These are phyloP conservation scores for Sussaba pulchella DNA, from an alignment of 2,888 invertebrate species.

Conservation along the genomic window DNA sequence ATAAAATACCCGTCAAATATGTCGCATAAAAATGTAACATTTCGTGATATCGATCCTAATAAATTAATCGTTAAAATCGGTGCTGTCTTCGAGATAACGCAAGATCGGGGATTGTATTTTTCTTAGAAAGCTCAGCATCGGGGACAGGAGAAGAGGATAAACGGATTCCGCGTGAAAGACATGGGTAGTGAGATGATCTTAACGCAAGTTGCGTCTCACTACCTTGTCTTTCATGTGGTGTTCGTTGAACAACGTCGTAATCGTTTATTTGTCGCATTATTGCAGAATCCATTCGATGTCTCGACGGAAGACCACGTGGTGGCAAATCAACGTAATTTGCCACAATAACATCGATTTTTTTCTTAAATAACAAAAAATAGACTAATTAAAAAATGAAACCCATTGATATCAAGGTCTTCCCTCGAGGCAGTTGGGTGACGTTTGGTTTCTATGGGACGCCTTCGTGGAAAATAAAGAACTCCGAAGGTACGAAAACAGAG, in stretches of 20 bases:
- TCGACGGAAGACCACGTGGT: not conserved
- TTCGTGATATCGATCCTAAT: too few species aligned
- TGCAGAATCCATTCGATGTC: not conserved
- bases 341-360: too few species aligned
- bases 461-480: conserved; percentile 31
- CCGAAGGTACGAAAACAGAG: conserved; percentile 21
- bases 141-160: conserved; percentile 27
- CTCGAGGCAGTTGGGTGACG: not conserved
- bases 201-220: conserved; percentile 92
- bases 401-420: not conserved
- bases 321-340: too few species aligned
- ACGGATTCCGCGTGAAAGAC: conserved; percentile 94
- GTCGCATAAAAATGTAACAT: conserved; percentile 15
- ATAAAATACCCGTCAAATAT: too few species aligned
- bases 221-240: conserved; percentile 99
- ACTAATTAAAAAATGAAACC: not conserved
- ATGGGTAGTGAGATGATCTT: conserved; percentile 98
- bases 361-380: not conserved
- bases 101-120: too few species aligned
- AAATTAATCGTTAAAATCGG: too few species aligned
- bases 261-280: conserved; percentile 16
- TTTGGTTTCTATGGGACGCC: conserved; percentile 50
- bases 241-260: conserved; percentile 79
- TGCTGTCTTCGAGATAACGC: too few species aligned
- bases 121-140: not conserved